Base-by-base conservation (phyloP, 2,113 vertebrate genomes). In the Otocyon megalotis region DNA sequence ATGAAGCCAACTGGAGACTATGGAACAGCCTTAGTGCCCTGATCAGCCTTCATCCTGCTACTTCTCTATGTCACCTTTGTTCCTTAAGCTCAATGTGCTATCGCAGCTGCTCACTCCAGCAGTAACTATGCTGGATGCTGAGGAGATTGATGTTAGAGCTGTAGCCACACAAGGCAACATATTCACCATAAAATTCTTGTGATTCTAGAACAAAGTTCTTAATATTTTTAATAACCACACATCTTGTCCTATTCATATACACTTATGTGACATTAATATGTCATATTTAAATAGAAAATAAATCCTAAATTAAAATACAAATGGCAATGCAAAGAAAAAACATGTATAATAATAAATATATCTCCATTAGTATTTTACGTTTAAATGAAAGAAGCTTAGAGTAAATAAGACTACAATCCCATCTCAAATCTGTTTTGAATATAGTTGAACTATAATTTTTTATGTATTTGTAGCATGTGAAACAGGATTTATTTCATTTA, bases 291-390 rank as follows among this genome's bases (percentile, higher is more conserved):
- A 97, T 84, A 94, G 72, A 89, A 98, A 96, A 95, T 92, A 48
- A 84, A 63, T 32, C 94, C 83, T 90, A 97, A 97, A 93, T 35
- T 76, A 97, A 93, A 94, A 95, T 90, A 98, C 97, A 97, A 65
- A 98, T 98, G 88, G 43, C 76, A 97, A 98, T 84, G 4, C 53
- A 76, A 53, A 97, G 76, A 98, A 98, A 98, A 97, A 97, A 97
- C 97, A 94, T 97, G 28, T 53, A 19, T 71, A 94, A 93, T 91
- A 92, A 89, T 74, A 97, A 35, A 16, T 50, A 86, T 54, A 97
- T 69, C 24, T 22, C 20, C 28, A 96, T 85, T 89, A 77, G 63
- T 48, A 77, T 56, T 88, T 79, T 93, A 84, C 77, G 84, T 50
- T 82, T 54, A 93, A 87, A 88, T 53, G 65, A 80, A 92, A 80